Percentiles rank a stretch among this genome's conserved stretches.
phyloP scores from a whole-genome alignment of 2,113 vertebrate species.

The Artemisiospiza belli region DNA sequence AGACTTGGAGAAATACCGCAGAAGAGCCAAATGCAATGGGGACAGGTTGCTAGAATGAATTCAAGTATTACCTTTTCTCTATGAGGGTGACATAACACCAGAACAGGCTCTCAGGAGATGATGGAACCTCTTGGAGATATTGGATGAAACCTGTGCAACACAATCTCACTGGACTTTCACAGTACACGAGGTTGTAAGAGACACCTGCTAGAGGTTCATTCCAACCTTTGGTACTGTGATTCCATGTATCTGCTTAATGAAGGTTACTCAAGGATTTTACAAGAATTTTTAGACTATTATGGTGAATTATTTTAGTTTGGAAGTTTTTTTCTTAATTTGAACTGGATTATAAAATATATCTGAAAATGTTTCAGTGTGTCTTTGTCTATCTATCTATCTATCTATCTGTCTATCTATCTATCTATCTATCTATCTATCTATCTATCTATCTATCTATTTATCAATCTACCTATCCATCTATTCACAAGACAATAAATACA shows the following conservation, averaged over 20 bases:
- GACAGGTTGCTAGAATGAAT: background rate
- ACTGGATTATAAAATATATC: background rate
- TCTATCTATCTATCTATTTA: background rate
- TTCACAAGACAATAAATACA: background rate
- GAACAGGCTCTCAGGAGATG: background rate
- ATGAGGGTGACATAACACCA: accelerated
- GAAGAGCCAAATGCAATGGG: background rate
- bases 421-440: too few relatives aligned
- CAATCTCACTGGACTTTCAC: background rate
- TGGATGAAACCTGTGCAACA: background rate
- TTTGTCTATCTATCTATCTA: background rate
- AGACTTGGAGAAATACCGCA: background rate
- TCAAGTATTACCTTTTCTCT: background rate
- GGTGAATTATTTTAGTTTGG: background rate
- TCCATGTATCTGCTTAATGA: background rate
- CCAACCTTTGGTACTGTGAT: background rate
- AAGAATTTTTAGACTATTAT: background rate
- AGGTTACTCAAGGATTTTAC: background rate
- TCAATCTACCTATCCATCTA: too few relatives aligned
- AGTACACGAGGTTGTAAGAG: background rate
- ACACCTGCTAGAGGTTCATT: background rate
- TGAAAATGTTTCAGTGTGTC: background rate
- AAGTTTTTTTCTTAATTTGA: too few relatives aligned
- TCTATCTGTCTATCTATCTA: too few relatives aligned
- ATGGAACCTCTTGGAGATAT: background rate